Percentiles rank a stretch among this genome's conserved stretches.
These are phyloP conservation scores for Drosophila auraria DNA, from an alignment of 1,140 invertebrate genomes.

Conservation along the genomic window DNA sequence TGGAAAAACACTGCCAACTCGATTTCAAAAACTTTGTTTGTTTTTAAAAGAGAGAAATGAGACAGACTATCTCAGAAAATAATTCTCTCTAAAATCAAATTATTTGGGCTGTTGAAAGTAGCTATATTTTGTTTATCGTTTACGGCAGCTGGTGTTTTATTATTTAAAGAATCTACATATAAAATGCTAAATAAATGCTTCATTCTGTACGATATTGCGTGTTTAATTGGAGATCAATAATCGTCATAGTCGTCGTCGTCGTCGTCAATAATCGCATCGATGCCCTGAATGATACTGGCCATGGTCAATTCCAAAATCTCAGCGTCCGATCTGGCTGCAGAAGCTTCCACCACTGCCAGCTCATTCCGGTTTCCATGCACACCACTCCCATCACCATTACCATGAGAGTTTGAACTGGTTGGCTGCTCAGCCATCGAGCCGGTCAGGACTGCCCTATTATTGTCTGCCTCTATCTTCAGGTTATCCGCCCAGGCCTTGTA, in stretches of 20 bases:
- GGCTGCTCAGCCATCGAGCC: not conserved
- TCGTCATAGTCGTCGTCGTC: not conserved
- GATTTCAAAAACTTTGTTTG: not conserved
- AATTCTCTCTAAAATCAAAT: not conserved
- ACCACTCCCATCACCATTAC: not conserved
- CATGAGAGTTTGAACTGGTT: not conserved
- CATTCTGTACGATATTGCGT: not conserved
- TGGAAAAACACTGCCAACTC: constrained; percentile 20
- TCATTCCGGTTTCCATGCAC: not conserved
- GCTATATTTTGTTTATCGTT: not conserved
- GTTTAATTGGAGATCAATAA: not conserved
- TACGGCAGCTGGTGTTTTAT: not conserved
- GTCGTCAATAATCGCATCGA: not conserved
- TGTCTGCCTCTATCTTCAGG: not conserved
- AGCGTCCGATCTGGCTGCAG: not conserved
- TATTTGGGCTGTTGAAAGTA: not conserved
- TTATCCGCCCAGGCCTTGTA: constrained; percentile 20
- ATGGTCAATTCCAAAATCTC: constrained; percentile 27
- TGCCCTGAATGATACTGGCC: constrained; percentile 7
- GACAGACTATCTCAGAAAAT: not conserved
- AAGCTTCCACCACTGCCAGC: too few relatives aligned
- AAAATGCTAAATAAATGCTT: not conserved
- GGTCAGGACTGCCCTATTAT: too few relatives aligned
- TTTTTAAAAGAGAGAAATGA: not conserved
- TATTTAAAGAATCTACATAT: too few relatives aligned